These are phyloP conservation scores for Alcis repandata DNA, from an alignment of 2,888 invertebrate genomes.

Conservation along the genomic window DNA sequence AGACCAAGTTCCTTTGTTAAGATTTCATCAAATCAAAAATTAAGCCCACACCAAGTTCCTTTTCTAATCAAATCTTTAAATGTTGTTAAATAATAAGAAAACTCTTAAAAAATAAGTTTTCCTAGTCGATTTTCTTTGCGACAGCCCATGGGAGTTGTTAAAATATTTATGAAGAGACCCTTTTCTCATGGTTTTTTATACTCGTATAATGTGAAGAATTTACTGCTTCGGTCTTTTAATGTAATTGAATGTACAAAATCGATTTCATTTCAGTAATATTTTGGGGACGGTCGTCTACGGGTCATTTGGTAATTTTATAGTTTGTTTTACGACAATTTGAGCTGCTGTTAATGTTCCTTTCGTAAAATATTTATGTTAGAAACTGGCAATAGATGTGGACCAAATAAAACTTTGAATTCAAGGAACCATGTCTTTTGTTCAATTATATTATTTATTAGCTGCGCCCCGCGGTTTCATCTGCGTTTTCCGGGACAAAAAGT, in stretches of 20 bases:
- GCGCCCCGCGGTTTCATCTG: too few species aligned
- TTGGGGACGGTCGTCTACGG: constrained; percentile 46
- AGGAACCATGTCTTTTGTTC: neutral
- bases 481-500: too few species aligned
- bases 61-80: too few species aligned
- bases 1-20: too few species aligned
- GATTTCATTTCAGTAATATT: constrained; percentile 56
- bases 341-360: constrained; percentile 28
- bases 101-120: neutral
- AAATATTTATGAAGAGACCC: constrained; percentile 77
- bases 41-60: too few species aligned
- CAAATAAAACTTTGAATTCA: neutral
- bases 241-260: constrained; percentile 72
- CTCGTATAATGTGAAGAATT: constrained; percentile 73
- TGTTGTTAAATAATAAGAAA: too few species aligned
- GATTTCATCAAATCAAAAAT: too few species aligned
- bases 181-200: constrained; percentile 71
- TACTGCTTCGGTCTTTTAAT: constrained; percentile 70
- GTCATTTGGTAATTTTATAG: constrained; percentile 37
- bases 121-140: constrained; percentile 7
- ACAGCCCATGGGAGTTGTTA: constrained; percentile 54
- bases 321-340: constrained; percentile 40
- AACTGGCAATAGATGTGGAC: constrained; percentile 1
- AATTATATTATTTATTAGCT: too few species aligned
- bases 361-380: constrained; percentile 7